Base-by-base conservation (phyloP, 1,140 invertebrate species). In the Lamellibrachia luymesi region DNA sequence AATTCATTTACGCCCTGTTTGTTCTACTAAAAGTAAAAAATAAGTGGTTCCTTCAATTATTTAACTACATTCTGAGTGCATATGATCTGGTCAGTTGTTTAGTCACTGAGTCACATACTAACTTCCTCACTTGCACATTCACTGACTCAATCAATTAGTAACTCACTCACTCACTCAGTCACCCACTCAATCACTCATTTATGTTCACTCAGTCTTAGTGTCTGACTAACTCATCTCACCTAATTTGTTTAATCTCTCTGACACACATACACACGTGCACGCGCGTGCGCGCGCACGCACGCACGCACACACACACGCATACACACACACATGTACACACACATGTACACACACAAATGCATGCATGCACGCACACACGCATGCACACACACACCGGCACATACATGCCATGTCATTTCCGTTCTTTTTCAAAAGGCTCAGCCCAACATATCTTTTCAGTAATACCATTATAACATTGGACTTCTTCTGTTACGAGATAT, bases 91-190 rank as follows among this genome's bases (percentile, higher is more conserved):
- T 91, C 8, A 2, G 90, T 27, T 50, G 22, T 90, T 27, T 90
- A 27, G 7, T 90, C n/a, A 90, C 90, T 38, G 90, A 90, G 8
- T 38, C n/a, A 90, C 90, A 10, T 6, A 90, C 90, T 38, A 22
- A 90, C 90, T 38, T 8, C 5, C 90, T 38, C 6, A 90, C 90
- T 38, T 8, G 22, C 90, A 90, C n/a, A 90, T 22, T 50, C 7
- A 90, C 90, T 90, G 90, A 27, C 90, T 50, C 90, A 90, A 6
- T 90, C 7, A 90, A 6, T 90, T 8, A 90, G 6, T 10, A 6
- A 90, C 90, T 90, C 90, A 90, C 90, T 90, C 4, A 90, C 90
- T 90, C 90, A 90, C 90, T 10, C 90, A 56, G 6, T 56, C 52
- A 56, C 52, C 13, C 52, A 56, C 52, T 56, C 52, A 56, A 6